Evolutionary conservation across 1,140 invertebrate genomes (phyloP).

Genomic region (Laupala kohalensis): DNA sequence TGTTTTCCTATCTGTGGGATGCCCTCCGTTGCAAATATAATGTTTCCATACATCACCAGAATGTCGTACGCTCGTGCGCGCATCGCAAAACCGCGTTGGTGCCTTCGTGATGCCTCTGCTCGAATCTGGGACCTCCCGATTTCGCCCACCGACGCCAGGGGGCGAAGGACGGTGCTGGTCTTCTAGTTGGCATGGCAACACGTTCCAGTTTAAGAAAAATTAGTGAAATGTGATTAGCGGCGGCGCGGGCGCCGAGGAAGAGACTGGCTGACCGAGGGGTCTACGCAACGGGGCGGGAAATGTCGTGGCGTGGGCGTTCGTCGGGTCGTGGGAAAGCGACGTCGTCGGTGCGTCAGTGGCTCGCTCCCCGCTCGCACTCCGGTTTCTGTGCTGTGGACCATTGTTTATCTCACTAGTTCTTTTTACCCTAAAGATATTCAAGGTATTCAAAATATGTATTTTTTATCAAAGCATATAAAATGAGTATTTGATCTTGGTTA

Average conservation of each 20-base stretch:
- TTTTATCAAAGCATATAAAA: too few relatives aligned
- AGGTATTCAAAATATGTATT: too few relatives aligned
- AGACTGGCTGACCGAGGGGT: not conserved
- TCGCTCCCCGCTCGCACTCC: too few relatives aligned
- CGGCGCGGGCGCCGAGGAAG: too few relatives aligned
- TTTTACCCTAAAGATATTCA: too few relatives aligned
- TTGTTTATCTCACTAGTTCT: too few relatives aligned
- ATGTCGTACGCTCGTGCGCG: not conserved
- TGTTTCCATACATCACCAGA: not conserved
- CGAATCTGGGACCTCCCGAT: not conserved
- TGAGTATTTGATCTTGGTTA: too few relatives aligned
- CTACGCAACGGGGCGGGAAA: not conserved
- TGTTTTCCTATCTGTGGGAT: too few relatives aligned
- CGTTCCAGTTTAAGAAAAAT: not conserved
- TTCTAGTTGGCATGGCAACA: not conserved
- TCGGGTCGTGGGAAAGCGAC: not conserved
- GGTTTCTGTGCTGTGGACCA: too few relatives aligned
- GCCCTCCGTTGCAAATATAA: not conserved
- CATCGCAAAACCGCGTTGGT: too few relatives aligned
- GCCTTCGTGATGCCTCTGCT: not conserved
- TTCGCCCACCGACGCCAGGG: not conserved
- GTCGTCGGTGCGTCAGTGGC: not conserved
- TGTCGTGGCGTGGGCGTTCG: not conserved
- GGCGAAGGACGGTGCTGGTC: not conserved
- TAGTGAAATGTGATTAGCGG: not conserved